Evolutionary conservation across 2,888 invertebrate species (phyloP), one percentile per base, ranked within the genome.

Genomic region (Lasioglossum vierecki): DNA sequence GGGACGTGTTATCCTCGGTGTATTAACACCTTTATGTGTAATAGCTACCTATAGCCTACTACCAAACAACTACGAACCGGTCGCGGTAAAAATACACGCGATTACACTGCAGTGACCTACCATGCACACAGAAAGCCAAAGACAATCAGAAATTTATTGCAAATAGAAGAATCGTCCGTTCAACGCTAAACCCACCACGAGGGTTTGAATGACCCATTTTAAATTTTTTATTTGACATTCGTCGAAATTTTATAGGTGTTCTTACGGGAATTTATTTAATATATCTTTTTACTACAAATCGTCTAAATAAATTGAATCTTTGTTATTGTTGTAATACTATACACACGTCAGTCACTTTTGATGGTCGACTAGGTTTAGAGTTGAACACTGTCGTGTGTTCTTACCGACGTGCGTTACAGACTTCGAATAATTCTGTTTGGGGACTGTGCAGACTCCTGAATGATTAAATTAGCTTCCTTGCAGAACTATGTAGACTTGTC

Each of bases 11-110:
- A 78, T 60, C 71, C 73, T 77, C 79, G 35, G 44, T 74, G 82
- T 84, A 87, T 84, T 88, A 85, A 79, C 90, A 82, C 82, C 83
- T 89, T 85, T 75, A 82, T 80, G 72, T 81, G 73, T 74, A 74
- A 57, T 70, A 66, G 71, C 73, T 46, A 15, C 22, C 49, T 76
- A 70, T 73, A 74, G 63, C 46, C 57, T 11, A 57, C 53, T 41
- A 44, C 72, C 70, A 49, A 80, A 77, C 74, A 70, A 13, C 76
- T 77, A 71, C 53, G 70, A 81, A 57, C n/a, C 53, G 57, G 22
- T 60, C 26, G 57, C 11, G 57, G 73, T 70, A 66, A 71, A 73
- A 68, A 72, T 46, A 79, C 57, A n/a, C 57, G 9, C 57, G 9
- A n/a, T 57, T 57, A 57, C 4, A n/a, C n/a, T n/a, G n/a, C n/a